Evolutionary conservation across 1,140 invertebrate genomes (phyloP).

Genomic region (Ruditapes philippinarum): DNA sequence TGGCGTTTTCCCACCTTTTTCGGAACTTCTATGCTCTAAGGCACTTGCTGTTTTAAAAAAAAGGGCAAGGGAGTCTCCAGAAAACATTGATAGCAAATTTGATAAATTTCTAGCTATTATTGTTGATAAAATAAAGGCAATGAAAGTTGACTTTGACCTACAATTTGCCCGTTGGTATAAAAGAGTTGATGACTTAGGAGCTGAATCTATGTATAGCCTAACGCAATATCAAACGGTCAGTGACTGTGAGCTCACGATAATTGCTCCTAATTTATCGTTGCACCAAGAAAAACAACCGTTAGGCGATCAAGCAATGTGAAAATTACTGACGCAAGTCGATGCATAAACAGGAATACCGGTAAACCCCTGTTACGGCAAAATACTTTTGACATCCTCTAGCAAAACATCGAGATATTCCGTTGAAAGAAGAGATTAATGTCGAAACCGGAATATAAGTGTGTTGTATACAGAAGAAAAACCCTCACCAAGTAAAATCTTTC

Average conservation of each 20-base stretch:
- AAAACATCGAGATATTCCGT: too few species aligned
- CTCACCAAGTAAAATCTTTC: too few species aligned
- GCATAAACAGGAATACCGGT: not conserved
- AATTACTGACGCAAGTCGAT: not conserved
- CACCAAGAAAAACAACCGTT: not conserved
- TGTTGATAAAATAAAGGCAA: slow-evolving; percentile 24
- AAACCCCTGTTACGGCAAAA: not conserved
- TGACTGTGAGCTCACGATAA: not conserved
- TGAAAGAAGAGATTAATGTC: not conserved
- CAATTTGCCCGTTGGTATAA: not conserved
- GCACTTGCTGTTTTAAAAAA: not conserved
- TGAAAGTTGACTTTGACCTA: slow-evolving; percentile 24
- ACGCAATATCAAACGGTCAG: not conserved
- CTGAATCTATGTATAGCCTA: not conserved
- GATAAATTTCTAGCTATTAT: slow-evolving; percentile 37
- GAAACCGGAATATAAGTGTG: not conserved
- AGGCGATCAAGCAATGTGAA: not conserved
- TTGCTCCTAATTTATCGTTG: not conserved
- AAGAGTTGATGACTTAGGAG: not conserved
- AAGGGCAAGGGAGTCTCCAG: not conserved
- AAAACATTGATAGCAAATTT: slow-evolving; percentile 34
- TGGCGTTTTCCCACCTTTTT: too few species aligned
- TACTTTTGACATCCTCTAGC: too few species aligned
- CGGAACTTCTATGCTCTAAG: too few species aligned
- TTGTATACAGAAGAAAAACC: not conserved